phyloP scores from a whole-genome alignment of 2,113 vertebrate genomes.

The Sinosuthora webbiana region DNA sequence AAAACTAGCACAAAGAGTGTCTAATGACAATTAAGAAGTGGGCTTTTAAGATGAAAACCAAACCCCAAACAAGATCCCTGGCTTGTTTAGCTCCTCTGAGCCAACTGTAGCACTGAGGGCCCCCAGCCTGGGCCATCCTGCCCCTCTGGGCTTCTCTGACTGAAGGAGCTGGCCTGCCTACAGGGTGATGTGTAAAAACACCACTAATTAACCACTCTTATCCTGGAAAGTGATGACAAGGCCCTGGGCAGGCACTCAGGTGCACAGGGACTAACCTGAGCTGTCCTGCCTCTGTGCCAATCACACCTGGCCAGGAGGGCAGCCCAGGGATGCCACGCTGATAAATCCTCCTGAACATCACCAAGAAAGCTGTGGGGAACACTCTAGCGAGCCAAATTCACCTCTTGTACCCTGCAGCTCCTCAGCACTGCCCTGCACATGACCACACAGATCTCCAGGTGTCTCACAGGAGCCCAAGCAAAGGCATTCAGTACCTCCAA shows the following conservation, averaged over 20 bases:
- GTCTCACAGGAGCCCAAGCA: not conserved
- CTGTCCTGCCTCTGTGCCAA: not conserved
- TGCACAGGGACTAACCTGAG: not conserved
- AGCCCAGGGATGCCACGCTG: not conserved
- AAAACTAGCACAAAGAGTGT: not conserved
- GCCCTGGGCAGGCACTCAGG: not conserved
- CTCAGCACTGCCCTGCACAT: not conserved
- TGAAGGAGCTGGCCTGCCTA: not conserved
- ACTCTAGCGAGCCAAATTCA: not conserved
- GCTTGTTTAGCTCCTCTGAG: not conserved
- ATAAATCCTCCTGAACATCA: not conserved
- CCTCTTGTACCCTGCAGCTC: not conserved
- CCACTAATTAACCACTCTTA: conserved; percentile 20
- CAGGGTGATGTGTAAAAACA: not conserved
- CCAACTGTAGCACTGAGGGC: not conserved
- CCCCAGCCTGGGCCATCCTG: not conserved
- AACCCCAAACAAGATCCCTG: not conserved
- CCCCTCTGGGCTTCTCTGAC: not conserved
- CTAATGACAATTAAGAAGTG: not conserved
- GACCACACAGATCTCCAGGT: not conserved
- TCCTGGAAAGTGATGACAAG: conserved; percentile 23
- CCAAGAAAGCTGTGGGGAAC: not conserved
- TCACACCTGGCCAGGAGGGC: not conserved
- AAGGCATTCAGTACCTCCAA: not conserved
- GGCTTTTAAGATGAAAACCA: conserved; percentile 11